A percentile compares a stretch with the other conserved stretches of the same genome.
Conservation (phyloP, 35 echinoderm and acorn worm species). For the Anneissia japonica region DNA sequence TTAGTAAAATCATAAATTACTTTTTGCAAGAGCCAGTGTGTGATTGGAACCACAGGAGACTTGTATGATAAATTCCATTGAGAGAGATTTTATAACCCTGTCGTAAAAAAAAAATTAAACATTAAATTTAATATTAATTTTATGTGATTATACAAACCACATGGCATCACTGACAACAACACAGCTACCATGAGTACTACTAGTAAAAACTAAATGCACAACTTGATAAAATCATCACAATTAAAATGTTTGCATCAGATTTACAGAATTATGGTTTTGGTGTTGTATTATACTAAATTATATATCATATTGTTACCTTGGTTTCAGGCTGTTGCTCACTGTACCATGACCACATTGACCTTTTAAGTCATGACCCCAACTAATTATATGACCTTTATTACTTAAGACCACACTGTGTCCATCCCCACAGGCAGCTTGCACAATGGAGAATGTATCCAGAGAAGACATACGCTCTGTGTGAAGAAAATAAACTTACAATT, state of each 20-base stretch:
- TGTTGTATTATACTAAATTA: background rate
- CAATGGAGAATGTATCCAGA: conserved; percentile 54
- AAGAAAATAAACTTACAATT: too few species aligned
- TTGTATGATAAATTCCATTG: conserved; percentile 43
- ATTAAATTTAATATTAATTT: too few species aligned
- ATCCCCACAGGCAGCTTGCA: conserved; percentile 68
- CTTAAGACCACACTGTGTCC: conserved; percentile 59
- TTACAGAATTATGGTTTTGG: too few species aligned
- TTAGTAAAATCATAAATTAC: conserved; percentile 14
- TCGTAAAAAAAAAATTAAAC: background rate
- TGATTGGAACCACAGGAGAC: conserved; percentile 73
- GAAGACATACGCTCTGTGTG: conserved; percentile 25
- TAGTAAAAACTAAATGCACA: too few species aligned
- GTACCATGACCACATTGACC: conserved; percentile 79
- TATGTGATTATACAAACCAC: too few species aligned
- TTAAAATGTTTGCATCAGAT: too few species aligned
- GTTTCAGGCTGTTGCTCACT: conserved; percentile 40
- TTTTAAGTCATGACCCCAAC: conserved; percentile 69
- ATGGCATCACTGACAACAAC: too few species aligned
- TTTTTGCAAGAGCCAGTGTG: conserved; percentile 56
- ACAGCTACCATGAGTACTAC: too few species aligned
- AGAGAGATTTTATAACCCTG: conserved; percentile 59
- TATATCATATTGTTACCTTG: conserved; percentile 47
- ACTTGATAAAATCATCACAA: too few species aligned
- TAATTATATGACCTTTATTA: conserved; percentile 61